Evolutionary conservation across 2,888 invertebrate genomes (phyloP).

Genomic region (Drosophila nr. perissopoda): DNA sequence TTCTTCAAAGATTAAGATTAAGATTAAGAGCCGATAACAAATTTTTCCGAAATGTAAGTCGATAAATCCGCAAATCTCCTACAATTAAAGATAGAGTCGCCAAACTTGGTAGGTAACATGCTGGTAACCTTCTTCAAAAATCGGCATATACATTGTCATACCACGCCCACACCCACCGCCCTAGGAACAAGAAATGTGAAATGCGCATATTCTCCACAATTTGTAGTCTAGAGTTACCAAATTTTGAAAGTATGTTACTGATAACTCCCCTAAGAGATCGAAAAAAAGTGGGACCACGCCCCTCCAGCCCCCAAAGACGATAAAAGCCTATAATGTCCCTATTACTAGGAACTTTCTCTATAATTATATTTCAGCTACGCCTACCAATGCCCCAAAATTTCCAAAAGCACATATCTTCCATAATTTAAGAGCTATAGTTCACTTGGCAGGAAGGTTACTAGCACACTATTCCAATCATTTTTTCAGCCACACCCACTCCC

Average conservation of each 20-base stretch:
- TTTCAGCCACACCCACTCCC: neutral
- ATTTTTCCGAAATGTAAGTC: neutral
- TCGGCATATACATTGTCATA: neutral
- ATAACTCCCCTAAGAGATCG: neutral
- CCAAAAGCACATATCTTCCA: too few relatives aligned
- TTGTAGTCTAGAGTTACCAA: neutral
- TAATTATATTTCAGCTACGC: too few relatives aligned
- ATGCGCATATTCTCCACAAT: neutral
- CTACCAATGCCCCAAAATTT: too few relatives aligned
- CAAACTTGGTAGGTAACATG: neutral
- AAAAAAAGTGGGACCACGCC: neutral
- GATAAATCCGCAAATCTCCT: neutral
- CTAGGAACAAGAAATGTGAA: neutral
- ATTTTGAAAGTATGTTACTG: neutral
- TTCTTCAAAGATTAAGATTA: too few relatives aligned
- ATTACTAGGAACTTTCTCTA: too few relatives aligned
- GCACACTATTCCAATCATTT: fast-evolving
- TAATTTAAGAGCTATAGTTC: neutral
- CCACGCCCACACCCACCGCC: neutral
- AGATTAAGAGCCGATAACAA: too few relatives aligned
- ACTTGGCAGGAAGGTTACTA: neutral
- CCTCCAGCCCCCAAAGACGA: neutral
- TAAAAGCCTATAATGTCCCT: too few relatives aligned
- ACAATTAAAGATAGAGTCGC: neutral
- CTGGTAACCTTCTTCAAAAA: neutral